Conservation (phyloP, 2,113 vertebrate species). For the Craseonycteris thonglongyai region DNA sequence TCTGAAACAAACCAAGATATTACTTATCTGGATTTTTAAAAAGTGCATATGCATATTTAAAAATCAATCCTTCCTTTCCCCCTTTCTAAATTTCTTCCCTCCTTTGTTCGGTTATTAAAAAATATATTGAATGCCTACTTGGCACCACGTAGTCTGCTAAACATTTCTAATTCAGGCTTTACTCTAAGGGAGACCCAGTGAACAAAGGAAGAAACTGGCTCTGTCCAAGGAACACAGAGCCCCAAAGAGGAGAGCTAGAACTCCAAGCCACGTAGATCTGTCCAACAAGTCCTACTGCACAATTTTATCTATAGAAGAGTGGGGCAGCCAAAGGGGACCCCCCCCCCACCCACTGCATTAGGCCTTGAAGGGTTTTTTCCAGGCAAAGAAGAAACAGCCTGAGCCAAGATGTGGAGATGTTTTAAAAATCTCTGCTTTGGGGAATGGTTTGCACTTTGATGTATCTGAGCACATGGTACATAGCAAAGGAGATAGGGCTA, state of each 20-base stretch:
- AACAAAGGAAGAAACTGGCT: neutral
- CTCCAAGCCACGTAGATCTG: neutral
- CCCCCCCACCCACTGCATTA: neutral
- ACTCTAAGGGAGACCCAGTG: neutral
- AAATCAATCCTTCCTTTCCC: neutral
- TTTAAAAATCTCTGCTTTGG: neutral
- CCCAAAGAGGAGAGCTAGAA: neutral
- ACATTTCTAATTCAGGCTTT: neutral
- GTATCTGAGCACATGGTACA: neutral
- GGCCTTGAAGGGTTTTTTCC: neutral
- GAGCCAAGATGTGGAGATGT: neutral
- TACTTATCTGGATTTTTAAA: neutral
- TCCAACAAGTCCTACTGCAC: neutral
- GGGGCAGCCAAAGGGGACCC: neutral
- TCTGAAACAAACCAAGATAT: neutral
- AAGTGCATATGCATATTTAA: neutral
- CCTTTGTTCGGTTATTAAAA: conserved; percentile 14
- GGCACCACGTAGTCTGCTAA: neutral
- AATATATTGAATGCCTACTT: neutral
- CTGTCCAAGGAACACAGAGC: neutral
- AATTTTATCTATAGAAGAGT: neutral
- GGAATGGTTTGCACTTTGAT: neutral
- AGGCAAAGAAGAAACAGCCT: neutral
- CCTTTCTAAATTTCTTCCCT: neutral
- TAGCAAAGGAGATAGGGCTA: neutral